Evolutionary conservation across 30 jellyfish, hydroid and myxozoan genomes (phyloP).

Genomic region (Cassiopea andromeda): DNA sequence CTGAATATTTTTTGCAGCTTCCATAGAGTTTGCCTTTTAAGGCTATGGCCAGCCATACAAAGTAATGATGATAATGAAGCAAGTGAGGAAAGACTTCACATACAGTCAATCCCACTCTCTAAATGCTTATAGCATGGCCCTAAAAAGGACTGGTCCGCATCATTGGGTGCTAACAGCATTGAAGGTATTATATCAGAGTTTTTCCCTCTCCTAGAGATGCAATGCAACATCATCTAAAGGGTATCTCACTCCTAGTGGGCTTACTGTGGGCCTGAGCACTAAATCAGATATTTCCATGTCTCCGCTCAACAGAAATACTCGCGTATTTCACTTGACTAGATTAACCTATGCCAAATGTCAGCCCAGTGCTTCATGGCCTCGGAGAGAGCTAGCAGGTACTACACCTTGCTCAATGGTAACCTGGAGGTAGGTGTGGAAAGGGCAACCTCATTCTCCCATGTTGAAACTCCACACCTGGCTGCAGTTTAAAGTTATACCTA

Average conservation of each 20-base stretch:
- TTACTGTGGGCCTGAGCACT: background rate
- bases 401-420: conserved; percentile 5
- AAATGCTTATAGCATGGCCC: background rate
- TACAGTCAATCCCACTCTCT: background rate
- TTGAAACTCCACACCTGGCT: background rate
- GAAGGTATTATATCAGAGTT: background rate
- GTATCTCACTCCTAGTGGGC: background rate
- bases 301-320: background rate
- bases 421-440: conserved; percentile 9
- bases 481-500: conserved; percentile 1
- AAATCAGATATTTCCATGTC: background rate
- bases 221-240: background rate
- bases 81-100: background rate
- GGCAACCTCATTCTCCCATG: background rate
- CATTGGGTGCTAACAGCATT: background rate
- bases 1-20: background rate
- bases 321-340: background rate
- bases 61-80: background rate
- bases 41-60: background rate
- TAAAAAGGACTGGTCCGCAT: background rate
- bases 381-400: conserved; percentile 9
- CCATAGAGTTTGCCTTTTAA: background rate
- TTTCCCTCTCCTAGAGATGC: background rate
- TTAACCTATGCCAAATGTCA: background rate
- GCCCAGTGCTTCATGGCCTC: conserved; percentile 3